Percentiles rank a stretch among this genome's conserved stretches.
These are phyloP conservation scores for Auanema sp. DNA, from an alignment of 2,888 invertebrate genomes.

Conservation along the genomic window DNA sequence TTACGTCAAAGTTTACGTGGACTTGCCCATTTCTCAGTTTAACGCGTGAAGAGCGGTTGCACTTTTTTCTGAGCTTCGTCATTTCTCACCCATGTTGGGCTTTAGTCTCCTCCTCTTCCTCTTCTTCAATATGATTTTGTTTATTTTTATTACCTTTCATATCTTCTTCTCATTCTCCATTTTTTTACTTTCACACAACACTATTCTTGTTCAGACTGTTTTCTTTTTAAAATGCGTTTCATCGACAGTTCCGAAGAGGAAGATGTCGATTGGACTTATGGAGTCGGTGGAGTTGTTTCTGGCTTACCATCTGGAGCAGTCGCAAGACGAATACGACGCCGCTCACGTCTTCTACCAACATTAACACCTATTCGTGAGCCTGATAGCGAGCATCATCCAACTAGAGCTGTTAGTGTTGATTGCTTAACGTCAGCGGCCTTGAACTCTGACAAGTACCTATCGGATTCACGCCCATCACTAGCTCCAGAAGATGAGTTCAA, in stretches of 20 bases:
- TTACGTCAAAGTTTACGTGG: no score
- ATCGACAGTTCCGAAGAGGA: slow-evolving; percentile 37
- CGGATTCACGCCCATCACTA: neutral
- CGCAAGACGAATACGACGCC: slow-evolving; percentile 15
- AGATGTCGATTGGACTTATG: slow-evolving; percentile 28
- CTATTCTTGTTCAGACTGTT: slow-evolving; percentile 8
- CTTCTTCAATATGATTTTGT: neutral
- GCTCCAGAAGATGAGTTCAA: slow-evolving; percentile 46
- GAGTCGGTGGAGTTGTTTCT: slow-evolving; percentile 13
- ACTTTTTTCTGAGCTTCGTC: slow-evolving; percentile 7
- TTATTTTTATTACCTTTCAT: slow-evolving; percentile 2
- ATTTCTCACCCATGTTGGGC: no score
- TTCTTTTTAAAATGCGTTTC: slow-evolving; percentile 19
- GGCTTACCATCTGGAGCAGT: slow-evolving; percentile 1
- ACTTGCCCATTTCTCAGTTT: no score
- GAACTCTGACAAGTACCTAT: no score
- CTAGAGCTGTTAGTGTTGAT: slow-evolving; percentile 19
- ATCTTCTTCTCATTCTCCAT: neutral
- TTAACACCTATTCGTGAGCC: slow-evolving; percentile 16
- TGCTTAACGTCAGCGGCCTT: slow-evolving; percentile 11
- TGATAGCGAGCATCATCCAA: slow-evolving; percentile 6
- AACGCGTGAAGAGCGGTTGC: no score
- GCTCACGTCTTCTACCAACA: slow-evolving; percentile 13
- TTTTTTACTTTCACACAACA: slow-evolving; percentile 3
- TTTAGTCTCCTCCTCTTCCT: slow-evolving; percentile 10